phyloP scores from a whole-genome alignment of 1,140 invertebrate genomes.

The Lordiphosa stackelbergi region DNA sequence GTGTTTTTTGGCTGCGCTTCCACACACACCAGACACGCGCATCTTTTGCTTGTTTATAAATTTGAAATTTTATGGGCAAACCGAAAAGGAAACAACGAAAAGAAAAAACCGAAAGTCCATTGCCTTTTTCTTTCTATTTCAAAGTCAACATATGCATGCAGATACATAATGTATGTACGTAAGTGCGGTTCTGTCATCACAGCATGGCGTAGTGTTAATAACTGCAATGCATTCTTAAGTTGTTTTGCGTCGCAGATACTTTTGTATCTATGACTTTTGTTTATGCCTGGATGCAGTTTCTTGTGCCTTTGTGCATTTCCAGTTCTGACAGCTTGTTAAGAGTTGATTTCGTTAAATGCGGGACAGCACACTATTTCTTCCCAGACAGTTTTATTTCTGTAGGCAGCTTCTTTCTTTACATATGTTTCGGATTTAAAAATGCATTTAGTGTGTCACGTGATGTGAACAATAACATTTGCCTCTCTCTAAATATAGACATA shows the following conservation, averaged over 20 bases:
- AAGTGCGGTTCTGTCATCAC: slow-evolving; percentile 52
- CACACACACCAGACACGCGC: slow-evolving; percentile 37
- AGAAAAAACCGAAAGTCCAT: slow-evolving; percentile 39
- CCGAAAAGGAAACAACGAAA: slow-evolving; percentile 6
- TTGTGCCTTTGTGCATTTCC: slow-evolving; percentile 10
- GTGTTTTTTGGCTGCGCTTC: slow-evolving; percentile 33
- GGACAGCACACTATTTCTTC: slow-evolving; percentile 11
- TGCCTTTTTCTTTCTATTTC: slow-evolving; percentile 30
- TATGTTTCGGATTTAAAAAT: slow-evolving; percentile 53
- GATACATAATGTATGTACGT: slow-evolving; percentile 34
- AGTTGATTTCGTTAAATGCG: slow-evolving; percentile 8
- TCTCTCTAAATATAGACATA: too few species aligned
- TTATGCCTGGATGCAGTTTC: slow-evolving; percentile 23
- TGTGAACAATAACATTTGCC: too few species aligned
- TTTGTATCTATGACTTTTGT: slow-evolving; percentile 46
- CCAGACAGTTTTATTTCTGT: slow-evolving; percentile 39
- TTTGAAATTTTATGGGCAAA: slow-evolving; percentile 52
- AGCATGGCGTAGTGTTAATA: slow-evolving; percentile 41
- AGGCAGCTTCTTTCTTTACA: slow-evolving; percentile 32
- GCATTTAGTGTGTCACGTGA: slow-evolving; percentile 46
- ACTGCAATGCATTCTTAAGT: slow-evolving; percentile 49
- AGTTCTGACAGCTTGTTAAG: slow-evolving; percentile 17
- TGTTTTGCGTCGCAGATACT: slow-evolving; percentile 50
- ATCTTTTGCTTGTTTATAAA: slow-evolving; percentile 67
- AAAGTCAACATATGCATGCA: slow-evolving; percentile 31